Evolutionary conservation across 2,113 vertebrate species (phyloP), one percentile per base, ranked within the genome.

Genomic region (Leucopsar rothschildi): DNA sequence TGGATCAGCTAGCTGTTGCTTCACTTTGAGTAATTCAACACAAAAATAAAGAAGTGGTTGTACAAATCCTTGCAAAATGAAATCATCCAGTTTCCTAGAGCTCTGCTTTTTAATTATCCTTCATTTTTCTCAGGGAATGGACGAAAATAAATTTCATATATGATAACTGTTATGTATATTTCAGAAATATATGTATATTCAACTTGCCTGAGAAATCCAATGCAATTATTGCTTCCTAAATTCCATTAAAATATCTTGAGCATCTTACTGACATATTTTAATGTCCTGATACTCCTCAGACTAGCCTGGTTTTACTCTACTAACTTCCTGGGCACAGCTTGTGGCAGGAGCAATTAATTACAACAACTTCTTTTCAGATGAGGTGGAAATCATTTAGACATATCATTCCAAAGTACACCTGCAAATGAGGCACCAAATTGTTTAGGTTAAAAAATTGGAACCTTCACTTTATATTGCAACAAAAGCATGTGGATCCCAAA

Each of bases 41-140:
- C 47, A 87, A 82, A 94, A 91, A 90, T 63, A 91, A 91, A 92
- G 88, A 87, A 53, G 22, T 39, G 35, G 59, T 86, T 91, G 39
- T 87, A 92, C 59, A 90, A 82, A 92, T 85, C 80, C 42, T 77
- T 82, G 63, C 7, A 17, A 94, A 95, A 92, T 94, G 45, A 88
- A 94, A 91, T 90, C 75, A 82, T 40, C 55, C 56, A 33, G 29
- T 94, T 91, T 95, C 55, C 70, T 89, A 87, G 81, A 86, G 35
- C 53, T 82, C 50, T 76, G 53, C 59, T 65, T 91, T 95, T 94
- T 91, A 91, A 82, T 92, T 90, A 85, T 39, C 59, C 24, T 64
- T 68, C 44, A 66, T 64, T 93, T 73, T 9, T 3, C 75, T 82
- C 19, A 44, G 39, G 55, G 53, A 95, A 85, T 50, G 21, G 25